A percentile compares a stretch with the other conserved stretches of the same genome.
Conservation (phyloP, 2,797 vertebrate species). For the Onychomys leucogaster region DNA sequence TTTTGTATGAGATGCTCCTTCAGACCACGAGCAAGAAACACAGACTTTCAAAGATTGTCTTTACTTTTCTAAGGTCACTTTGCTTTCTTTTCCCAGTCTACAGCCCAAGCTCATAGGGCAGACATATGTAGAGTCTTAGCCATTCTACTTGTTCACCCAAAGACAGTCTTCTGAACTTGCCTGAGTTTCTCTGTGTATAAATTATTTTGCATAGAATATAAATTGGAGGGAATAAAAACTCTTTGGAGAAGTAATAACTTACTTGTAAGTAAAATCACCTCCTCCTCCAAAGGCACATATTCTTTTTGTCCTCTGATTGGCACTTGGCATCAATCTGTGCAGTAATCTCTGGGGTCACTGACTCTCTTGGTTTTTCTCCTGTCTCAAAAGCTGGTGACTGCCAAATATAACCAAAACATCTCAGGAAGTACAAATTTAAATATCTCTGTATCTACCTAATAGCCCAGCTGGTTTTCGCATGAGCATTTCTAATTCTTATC, state of each 20-base stretch:
- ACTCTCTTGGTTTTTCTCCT: background rate
- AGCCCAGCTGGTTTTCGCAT: background rate
- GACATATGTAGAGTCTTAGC: background rate
- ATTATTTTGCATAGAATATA: background rate
- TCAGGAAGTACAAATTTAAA: background rate
- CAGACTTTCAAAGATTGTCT: background rate
- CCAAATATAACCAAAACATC: background rate
- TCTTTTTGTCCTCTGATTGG: background rate
- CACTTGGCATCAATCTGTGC: background rate
- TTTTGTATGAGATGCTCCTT: conserved; percentile 42
- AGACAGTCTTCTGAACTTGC: background rate
- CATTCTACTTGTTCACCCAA: background rate
- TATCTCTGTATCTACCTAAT: background rate
- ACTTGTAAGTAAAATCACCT: background rate
- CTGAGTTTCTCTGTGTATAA: background rate
- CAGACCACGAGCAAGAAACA: background rate
- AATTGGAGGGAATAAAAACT: conserved; percentile 19
- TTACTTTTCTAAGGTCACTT: background rate
- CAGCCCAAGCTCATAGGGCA: background rate
- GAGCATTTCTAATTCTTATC: conserved; percentile 20
- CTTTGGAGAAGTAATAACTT: conserved; percentile 31
- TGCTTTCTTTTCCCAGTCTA: background rate
- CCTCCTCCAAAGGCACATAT: background rate
- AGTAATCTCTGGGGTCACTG: background rate
- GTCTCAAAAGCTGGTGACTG: conserved; percentile 1